Conservation (phyloP, 1,140 invertebrate genomes). For the Pollicipes pollicipes region DNA sequence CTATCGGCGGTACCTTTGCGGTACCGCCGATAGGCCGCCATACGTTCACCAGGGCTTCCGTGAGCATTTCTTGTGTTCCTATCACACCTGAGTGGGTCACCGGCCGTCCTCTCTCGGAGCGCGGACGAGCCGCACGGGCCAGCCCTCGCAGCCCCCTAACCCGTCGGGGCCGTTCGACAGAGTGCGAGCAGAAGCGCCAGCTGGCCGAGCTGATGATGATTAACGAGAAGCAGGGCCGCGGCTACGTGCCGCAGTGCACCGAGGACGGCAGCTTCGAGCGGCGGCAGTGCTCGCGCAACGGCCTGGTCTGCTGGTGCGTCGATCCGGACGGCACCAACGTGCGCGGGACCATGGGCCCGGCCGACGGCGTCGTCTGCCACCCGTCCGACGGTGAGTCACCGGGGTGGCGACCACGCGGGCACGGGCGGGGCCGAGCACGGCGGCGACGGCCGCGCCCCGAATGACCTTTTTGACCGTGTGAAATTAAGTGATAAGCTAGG, state of each 20-base stretch:
- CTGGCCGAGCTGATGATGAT: constrained; percentile 53
- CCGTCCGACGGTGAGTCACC: constrained; percentile 9
- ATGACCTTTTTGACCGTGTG: too few relatives aligned
- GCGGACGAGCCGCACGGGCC: too few relatives aligned
- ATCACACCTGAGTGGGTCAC: too few relatives aligned
- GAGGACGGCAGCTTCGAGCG: constrained; percentile 44
- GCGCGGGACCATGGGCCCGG: constrained; percentile 54
- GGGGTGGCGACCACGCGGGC: not conserved
- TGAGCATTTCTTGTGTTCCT: too few relatives aligned
- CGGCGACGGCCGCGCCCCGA: constrained; percentile 1
- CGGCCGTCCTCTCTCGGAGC: too few relatives aligned
- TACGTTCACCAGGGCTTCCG: too few relatives aligned
- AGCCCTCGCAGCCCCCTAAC: too few relatives aligned
- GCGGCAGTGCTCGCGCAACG: constrained; percentile 56
- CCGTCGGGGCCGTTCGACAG: too few relatives aligned
- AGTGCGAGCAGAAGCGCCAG: constrained; percentile 51
- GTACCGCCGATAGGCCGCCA: too few relatives aligned
- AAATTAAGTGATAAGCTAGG: too few relatives aligned
- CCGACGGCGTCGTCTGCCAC: constrained; percentile 44
- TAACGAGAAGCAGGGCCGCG: constrained; percentile 51
- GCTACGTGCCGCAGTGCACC: constrained; percentile 63
- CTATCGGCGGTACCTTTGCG: too few relatives aligned
- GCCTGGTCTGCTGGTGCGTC: constrained; percentile 71
- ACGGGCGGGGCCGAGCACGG: constrained; percentile 3
- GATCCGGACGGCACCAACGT: constrained; percentile 50